Evolutionary conservation across 2,113 vertebrate genomes (phyloP).

Genomic region (Tragelaphus scriptus): DNA sequence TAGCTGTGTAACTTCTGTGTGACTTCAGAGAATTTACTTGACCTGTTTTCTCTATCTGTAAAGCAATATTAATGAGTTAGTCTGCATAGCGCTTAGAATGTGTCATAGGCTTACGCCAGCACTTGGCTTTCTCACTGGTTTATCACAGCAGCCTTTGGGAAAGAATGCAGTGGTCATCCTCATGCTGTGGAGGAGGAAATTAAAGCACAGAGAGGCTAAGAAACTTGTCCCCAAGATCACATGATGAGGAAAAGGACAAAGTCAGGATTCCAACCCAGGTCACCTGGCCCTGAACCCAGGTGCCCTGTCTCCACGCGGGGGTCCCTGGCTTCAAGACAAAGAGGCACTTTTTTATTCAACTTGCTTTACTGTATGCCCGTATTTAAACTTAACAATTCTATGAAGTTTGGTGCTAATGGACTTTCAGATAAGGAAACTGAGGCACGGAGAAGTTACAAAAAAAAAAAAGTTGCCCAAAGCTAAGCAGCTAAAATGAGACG

Average conservation of each 20-base stretch:
- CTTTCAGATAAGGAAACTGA: not conserved
- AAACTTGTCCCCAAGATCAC: not conserved
- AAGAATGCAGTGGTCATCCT: not conserved
- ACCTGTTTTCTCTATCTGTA: not conserved
- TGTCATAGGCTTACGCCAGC: not conserved
- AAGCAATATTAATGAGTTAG: not conserved
- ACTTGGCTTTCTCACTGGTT: not conserved
- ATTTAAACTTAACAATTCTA: not conserved
- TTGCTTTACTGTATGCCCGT: not conserved
- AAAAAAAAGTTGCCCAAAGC: not conserved
- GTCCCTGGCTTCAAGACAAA: not conserved
- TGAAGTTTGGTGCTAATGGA: not conserved
- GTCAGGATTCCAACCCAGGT: not conserved
- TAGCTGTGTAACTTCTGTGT: not conserved
- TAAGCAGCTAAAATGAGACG: not conserved
- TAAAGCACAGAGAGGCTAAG: not conserved
- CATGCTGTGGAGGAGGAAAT: not conserved
- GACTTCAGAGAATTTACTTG: not conserved
- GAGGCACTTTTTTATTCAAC: not conserved
- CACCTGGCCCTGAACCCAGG: not conserved
- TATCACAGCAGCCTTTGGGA: not conserved
- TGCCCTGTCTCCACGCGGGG: accelerated
- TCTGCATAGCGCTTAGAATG: not conserved
- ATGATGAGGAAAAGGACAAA: not conserved
- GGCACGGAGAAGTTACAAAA: not conserved